Evolutionary conservation across 1,140 invertebrate genomes (phyloP).

Genomic region (Chelonus insularis): DNA sequence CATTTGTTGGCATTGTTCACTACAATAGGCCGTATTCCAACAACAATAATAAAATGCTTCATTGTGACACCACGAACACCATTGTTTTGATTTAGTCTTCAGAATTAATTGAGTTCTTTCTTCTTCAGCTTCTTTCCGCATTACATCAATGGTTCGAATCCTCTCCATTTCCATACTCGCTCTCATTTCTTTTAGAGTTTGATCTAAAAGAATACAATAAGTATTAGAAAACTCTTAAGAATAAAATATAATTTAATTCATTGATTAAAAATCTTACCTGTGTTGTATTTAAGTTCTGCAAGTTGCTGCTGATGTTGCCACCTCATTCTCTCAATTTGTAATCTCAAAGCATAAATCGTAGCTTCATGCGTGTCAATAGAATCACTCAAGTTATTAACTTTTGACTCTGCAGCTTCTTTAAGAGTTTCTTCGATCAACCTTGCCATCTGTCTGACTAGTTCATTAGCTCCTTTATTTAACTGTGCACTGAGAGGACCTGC

Average conservation of each 20-base stretch:
- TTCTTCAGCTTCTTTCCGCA: constrained; percentile 64
- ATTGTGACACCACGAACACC: constrained; percentile 84
- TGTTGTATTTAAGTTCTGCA: constrained; percentile 66
- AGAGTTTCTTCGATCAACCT: constrained; percentile 52
- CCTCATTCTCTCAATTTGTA: constrained; percentile 69
- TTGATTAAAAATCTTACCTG: constrained; percentile 53
- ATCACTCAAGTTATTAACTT: constrained; percentile 30
- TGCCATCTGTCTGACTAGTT: constrained; percentile 48
- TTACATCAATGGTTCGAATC: constrained; percentile 64
- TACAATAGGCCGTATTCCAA: constrained; percentile 94
- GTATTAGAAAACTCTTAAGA: constrained; percentile 8
- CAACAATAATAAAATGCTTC: constrained; percentile 92
- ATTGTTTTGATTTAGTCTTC: constrained; percentile 80
- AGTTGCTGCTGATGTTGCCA: constrained; percentile 69
- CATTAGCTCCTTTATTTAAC: constrained; percentile 47
- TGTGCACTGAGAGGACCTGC: constrained; percentile 58
- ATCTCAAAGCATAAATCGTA: constrained; percentile 61
- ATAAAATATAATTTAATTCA: no score
- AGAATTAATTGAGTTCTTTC: constrained; percentile 71
- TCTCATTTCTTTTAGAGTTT: constrained; percentile 68
- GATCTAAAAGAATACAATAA: constrained; percentile 42
- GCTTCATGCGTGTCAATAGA: constrained; percentile 56
- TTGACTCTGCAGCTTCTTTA: constrained; percentile 45
- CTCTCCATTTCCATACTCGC: constrained; percentile 69
- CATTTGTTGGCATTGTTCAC: constrained; percentile 77